Conservation (phyloP, 30 jellyfish, hydroid and myxozoan species). For the Turritopsis dohrnii region DNA sequence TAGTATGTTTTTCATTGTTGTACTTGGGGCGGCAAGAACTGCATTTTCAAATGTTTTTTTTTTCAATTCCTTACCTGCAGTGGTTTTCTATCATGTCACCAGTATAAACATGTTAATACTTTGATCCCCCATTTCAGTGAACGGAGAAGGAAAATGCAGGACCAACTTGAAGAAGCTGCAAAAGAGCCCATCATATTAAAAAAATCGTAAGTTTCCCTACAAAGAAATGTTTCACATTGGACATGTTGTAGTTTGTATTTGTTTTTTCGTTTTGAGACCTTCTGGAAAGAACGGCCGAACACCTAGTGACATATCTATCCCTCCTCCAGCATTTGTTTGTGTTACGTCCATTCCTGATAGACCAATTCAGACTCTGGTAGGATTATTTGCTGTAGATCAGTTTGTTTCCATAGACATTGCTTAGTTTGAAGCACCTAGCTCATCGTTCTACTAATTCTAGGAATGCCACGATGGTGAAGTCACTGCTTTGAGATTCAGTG, state of each 20-base stretch:
- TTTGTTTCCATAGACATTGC: neutral
- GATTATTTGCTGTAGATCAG: too few species aligned
- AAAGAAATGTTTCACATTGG: conserved; percentile 19
- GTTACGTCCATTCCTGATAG: conserved; percentile 93
- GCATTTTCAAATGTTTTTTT: too few species aligned
- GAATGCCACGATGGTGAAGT: conserved; percentile 98
- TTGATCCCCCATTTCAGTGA: conserved; percentile 28
- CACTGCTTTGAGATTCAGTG: conserved; percentile 59
- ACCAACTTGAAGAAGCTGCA: conserved; percentile 84
- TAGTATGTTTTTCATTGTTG: conserved; percentile 44
- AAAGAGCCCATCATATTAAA: conserved; percentile 66
- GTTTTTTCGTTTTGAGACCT: neutral
- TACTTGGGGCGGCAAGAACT: too few species aligned
- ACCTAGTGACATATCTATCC: conserved; percentile 13
- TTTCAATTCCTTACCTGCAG: neutral
- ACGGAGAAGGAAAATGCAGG: conserved; percentile 75
- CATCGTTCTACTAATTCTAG: conserved; percentile 33
- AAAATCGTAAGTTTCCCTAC: conserved; percentile 5
- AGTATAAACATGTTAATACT: neutral
- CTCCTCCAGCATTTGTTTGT: conserved; percentile 78
- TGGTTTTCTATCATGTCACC: neutral
- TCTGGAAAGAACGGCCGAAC: conserved; percentile 20
- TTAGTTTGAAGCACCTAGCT: too few species aligned
- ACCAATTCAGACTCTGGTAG: conserved; percentile 58
- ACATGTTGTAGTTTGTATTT: neutral